A percentile compares a stretch with the other conserved stretches of the same genome.
phyloP scores from a whole-genome alignment of 2,113 vertebrate genomes.

The Piprites chloris region DNA sequence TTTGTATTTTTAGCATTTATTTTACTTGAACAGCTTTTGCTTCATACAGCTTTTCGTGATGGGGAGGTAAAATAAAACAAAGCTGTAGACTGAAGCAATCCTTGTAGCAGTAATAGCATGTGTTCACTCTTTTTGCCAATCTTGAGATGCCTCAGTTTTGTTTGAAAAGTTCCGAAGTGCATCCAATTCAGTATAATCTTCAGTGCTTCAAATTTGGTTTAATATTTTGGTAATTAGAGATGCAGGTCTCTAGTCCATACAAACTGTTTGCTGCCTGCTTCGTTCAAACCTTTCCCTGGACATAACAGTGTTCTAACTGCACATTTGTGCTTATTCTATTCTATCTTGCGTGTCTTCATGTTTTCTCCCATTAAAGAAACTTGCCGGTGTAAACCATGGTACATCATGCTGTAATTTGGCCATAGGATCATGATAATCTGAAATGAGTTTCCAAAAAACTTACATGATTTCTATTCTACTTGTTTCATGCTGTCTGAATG shows the following conservation, averaged over 20 bases:
- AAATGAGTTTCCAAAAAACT: neutral
- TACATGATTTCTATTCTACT: neutral
- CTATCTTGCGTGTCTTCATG: neutral
- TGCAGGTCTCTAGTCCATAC: neutral
- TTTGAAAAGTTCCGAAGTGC: neutral
- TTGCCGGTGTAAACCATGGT: neutral
- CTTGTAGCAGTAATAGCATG: neutral
- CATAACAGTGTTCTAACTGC: neutral
- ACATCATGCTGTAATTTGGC: neutral
- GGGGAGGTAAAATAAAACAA: neutral
- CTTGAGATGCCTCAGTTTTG: neutral
- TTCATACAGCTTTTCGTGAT: neutral
- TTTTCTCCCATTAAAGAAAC: neutral
- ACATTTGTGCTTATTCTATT: neutral
- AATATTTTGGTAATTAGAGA: neutral
- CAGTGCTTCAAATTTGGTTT: neutral
- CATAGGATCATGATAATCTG: neutral
- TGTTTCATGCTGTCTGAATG: neutral
- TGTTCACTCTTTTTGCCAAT: neutral
- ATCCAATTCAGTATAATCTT: neutral
- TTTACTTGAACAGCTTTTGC: neutral
- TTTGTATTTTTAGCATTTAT: neutral
- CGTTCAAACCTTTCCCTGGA: neutral
- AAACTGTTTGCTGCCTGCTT: neutral
- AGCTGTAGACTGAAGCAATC: neutral